Conservation (phyloP, 2,113 vertebrate species). For the Pituophis catenifer region DNA sequence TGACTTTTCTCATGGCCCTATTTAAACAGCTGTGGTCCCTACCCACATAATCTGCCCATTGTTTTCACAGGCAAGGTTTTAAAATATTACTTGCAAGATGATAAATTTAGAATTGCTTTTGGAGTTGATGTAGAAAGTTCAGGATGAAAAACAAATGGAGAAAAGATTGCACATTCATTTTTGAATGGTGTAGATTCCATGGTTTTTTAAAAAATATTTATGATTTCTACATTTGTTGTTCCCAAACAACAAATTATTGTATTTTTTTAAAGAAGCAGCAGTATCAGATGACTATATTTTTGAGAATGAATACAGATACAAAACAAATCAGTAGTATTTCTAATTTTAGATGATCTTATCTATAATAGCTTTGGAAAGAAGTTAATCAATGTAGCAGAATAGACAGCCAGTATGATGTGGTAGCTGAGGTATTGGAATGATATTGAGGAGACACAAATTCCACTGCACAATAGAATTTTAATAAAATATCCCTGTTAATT, state of each 20-base stretch:
- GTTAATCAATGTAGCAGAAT: background rate
- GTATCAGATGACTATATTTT: background rate
- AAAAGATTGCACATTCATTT: background rate
- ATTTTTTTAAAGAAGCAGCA: background rate
- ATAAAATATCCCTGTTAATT: background rate
- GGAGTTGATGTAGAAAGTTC: background rate
- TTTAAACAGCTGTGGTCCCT: slow-evolving; percentile 9
- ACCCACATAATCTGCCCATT: background rate
- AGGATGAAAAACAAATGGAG: background rate
- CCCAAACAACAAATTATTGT: background rate
- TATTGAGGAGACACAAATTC: background rate
- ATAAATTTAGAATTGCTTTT: slow-evolving; percentile 10
- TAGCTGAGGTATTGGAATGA: background rate
- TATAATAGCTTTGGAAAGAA: background rate
- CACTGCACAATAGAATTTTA: background rate
- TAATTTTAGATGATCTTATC: background rate
- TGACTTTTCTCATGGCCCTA: background rate
- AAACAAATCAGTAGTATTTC: background rate
- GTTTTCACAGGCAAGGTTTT: background rate
- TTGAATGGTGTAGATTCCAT: background rate
- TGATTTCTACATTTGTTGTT: background rate
- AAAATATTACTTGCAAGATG: background rate
- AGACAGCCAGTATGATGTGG: background rate
- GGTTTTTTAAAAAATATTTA: background rate
- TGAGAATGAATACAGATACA: background rate